These are phyloP conservation scores for Pseudotriccus pelzelni DNA, from an alignment of 2,797 vertebrate genomes.

Conservation along the genomic window DNA sequence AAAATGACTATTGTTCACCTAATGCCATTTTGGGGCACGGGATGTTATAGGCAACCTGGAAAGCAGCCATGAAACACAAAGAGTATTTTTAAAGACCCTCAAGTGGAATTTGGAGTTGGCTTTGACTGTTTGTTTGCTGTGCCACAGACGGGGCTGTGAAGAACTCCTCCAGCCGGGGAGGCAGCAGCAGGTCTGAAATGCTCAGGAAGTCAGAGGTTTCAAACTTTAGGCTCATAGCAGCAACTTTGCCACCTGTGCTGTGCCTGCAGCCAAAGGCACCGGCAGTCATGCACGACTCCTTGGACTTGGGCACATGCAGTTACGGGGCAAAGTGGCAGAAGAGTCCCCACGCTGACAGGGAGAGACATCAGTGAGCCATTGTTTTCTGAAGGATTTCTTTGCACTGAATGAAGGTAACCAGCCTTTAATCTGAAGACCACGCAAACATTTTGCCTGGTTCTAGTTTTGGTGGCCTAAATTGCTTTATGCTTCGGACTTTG, in stretches of 20 bases:
- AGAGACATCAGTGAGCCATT: background rate
- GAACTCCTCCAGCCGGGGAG: background rate
- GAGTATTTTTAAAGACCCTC: background rate
- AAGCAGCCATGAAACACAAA: background rate
- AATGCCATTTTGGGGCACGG: background rate
- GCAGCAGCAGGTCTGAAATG: background rate
- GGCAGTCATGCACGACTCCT: rapidly evolving
- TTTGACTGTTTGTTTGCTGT: background rate
- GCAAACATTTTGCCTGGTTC: background rate
- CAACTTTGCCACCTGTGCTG: rapidly evolving
- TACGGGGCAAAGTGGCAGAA: rapidly evolving
- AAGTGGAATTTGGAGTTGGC: background rate
- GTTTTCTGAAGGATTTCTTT: background rate
- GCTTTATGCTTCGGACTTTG: background rate
- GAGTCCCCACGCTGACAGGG: background rate
- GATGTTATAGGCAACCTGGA: background rate
- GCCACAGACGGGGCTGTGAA: background rate
- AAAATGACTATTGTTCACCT: conserved; percentile 11
- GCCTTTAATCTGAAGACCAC: background rate
- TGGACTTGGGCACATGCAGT: rapidly evolving
- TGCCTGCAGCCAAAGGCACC: background rate
- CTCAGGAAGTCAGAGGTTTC: background rate
- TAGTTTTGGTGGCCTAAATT: background rate
- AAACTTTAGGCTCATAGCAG: background rate
- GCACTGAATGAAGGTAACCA: rapidly evolving